Conservation (phyloP, 2,888 invertebrate genomes). For the Eupeodes latifasciatus region DNA sequence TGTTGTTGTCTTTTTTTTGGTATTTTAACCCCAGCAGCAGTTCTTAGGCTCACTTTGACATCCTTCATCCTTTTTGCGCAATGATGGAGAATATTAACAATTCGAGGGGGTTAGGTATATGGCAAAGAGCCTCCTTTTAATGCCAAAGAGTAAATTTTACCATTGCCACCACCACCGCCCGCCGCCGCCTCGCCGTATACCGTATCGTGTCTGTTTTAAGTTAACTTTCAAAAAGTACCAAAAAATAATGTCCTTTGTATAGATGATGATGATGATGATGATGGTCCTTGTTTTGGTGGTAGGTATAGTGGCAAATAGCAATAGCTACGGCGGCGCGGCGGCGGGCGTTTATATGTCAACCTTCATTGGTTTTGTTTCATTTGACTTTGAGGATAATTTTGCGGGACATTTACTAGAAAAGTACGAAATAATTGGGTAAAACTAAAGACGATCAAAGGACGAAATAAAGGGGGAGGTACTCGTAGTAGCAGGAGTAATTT, state of each 20-base stretch:
- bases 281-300: neutral
- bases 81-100: conserved; percentile 19
- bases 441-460: conserved; percentile 46
- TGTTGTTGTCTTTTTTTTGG: neutral
- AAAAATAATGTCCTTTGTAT: conserved; percentile 49
- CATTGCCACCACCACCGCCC: neutral
- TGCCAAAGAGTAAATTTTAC: conserved; percentile 43
- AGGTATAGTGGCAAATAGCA: neutral
- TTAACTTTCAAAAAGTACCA: conserved; percentile 45
- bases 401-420: conserved; percentile 73
- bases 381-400: conserved; percentile 64
- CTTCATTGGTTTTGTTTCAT: conserved; percentile 51
- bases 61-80: conserved; percentile 40
- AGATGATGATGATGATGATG: neutral
- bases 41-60: conserved; percentile 21
- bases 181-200: no score
- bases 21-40: neutral
- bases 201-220: conserved; percentile 51
- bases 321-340: no score
- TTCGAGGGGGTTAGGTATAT: neutral
- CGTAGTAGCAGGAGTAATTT: neutral
- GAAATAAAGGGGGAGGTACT: neutral
- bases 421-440: conserved; percentile 74
- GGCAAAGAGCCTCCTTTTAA: conserved; percentile 33
- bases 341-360: conserved; percentile 38